These are phyloP conservation scores for Cebus imitator DNA, from an alignment of 2,113 vertebrate species.

Conservation along the genomic window DNA sequence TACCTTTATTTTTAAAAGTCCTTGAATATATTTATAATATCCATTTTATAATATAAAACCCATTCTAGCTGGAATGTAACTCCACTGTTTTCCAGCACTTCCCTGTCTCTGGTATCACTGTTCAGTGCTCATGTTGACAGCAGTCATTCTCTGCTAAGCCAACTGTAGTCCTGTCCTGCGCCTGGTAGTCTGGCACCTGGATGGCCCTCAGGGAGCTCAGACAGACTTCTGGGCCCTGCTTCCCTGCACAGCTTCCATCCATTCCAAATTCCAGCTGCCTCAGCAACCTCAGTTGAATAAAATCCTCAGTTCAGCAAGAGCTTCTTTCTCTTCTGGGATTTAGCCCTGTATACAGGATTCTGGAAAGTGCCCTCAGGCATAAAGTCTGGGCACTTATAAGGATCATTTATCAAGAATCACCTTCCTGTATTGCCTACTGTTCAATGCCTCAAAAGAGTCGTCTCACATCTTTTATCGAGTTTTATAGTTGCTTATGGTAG, in stretches of 20 bases:
- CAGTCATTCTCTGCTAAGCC: neutral
- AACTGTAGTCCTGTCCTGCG: neutral
- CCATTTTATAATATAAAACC: neutral
- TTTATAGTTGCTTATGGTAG: neutral
- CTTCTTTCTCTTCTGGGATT: neutral
- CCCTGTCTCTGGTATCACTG: fast-evolving
- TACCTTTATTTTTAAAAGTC: neutral
- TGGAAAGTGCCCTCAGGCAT: neutral
- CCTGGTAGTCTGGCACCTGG: too few relatives aligned
- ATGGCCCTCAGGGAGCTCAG: neutral
- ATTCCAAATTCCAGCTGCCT: neutral
- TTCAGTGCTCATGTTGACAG: fast-evolving
- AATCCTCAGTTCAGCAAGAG: neutral
- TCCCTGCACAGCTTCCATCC: fast-evolving
- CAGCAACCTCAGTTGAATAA: neutral
- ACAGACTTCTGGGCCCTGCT: neutral
- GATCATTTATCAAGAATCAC: neutral
- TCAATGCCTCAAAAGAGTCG: neutral
- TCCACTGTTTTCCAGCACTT: fast-evolving
- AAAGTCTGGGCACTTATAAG: neutral
- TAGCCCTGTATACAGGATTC: neutral
- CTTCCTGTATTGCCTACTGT: neutral
- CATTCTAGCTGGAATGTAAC: fast-evolving
- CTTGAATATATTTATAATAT: neutral
- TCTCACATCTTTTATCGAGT: fast-evolving